Percentiles rank a stretch among this genome's conserved stretches.
phyloP scores from a whole-genome alignment of 2,797 vertebrate species.

The Falco novaeseelandiae region DNA sequence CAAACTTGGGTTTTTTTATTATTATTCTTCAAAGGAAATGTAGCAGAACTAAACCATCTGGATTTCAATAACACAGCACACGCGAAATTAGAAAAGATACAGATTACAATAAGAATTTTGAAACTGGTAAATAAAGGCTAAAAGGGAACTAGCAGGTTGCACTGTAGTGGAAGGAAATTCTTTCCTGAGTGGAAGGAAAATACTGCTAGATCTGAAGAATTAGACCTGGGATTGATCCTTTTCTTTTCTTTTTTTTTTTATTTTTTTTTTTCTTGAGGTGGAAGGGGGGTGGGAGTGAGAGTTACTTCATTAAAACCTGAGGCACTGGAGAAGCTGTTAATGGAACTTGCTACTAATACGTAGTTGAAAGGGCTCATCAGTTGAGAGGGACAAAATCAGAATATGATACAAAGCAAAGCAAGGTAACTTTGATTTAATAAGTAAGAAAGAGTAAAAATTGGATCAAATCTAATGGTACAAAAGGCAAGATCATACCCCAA shows the following conservation, averaged over 20 bases:
- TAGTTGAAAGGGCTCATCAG: background rate
- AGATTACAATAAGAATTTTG: background rate
- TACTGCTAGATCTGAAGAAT: background rate
- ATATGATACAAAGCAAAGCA: background rate
- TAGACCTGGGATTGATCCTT: background rate
- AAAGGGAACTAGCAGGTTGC: background rate
- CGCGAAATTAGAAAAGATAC: background rate
- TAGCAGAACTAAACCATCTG: background rate
- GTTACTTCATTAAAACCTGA: background rate
- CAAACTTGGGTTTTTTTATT: background rate
- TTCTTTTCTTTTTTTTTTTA: no score
- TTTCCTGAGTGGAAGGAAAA: background rate
- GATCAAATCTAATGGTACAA: background rate
- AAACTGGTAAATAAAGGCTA: background rate
- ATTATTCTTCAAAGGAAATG: background rate
- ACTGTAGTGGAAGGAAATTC: background rate
- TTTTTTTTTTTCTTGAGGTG: background rate
- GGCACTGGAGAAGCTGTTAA: background rate
- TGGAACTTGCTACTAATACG: background rate
- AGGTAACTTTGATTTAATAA: background rate
- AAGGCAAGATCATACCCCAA: background rate
- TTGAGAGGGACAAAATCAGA: background rate
- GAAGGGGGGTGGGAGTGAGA: background rate
- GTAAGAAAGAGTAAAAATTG: background rate
- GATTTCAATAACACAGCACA: background rate